A percentile compares a stretch with the other conserved stretches of the same genome.
Evolutionary conservation across 2,888 invertebrate genomes (phyloP).

Genomic region (Calliopum simillimum): DNA sequence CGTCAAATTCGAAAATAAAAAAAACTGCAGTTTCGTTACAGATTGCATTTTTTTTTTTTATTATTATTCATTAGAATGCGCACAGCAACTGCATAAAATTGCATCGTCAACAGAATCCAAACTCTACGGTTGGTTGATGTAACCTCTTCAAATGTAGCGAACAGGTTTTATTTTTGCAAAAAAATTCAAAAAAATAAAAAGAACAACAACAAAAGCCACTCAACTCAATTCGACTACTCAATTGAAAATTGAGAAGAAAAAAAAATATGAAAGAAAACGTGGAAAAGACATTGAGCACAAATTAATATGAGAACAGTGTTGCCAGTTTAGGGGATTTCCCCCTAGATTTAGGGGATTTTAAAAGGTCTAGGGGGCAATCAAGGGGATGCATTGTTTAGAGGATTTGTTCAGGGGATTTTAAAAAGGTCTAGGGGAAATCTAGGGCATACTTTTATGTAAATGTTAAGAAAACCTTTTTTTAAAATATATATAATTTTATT

Average conservation of each 20-base stretch:
- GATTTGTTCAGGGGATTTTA: too few species aligned
- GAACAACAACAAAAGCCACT: neutral
- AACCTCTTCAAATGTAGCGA: constrained; percentile 10
- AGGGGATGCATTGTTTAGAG: too few species aligned
- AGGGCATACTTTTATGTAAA: too few species aligned
- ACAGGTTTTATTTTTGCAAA: constrained; percentile 15
- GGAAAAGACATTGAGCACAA: neutral
- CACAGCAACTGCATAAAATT: neutral
- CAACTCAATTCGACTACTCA: neutral
- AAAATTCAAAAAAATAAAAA: neutral
- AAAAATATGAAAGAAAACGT: neutral
- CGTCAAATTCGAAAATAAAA: neutral
- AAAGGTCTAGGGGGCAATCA: too few species aligned
- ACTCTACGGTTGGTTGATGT: neutral
- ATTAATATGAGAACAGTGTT: neutral
- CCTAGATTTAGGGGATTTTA: too few species aligned
- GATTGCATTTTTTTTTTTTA: neutral
- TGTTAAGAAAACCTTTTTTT: too few species aligned
- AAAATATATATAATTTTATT: too few species aligned
- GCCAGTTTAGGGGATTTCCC: too few species aligned
- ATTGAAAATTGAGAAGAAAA: neutral
- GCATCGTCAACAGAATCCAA: neutral
- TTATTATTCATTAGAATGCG: constrained; percentile 13
- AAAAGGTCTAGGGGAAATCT: too few species aligned
- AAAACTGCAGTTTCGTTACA: neutral